These are phyloP conservation scores for Cyclina sinensis DNA, from an alignment of 1,140 invertebrate species.

Conservation along the genomic window DNA sequence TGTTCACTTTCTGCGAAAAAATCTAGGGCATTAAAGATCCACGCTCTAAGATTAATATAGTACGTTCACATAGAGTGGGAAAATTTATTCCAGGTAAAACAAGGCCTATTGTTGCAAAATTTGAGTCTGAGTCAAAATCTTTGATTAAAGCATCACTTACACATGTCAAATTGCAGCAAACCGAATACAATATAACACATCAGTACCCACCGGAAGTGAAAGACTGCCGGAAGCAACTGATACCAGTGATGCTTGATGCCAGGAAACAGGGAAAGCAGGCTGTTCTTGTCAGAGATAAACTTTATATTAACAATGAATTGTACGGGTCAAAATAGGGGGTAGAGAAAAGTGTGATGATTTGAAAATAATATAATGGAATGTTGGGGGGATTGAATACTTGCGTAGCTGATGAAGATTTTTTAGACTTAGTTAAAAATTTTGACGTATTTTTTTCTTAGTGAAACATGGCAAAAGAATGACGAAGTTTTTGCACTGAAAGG, in stretches of 20 bases:
- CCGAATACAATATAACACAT: neutral
- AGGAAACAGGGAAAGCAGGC: neutral
- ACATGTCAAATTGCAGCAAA: too few relatives aligned
- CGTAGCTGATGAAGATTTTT: neutral
- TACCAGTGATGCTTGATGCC: conserved; percentile 10
- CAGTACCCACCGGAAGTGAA: conserved; percentile 44
- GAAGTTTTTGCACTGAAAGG: neutral
- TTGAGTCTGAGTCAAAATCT: too few relatives aligned
- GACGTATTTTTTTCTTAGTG: conserved; percentile 10
- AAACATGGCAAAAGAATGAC: conserved; percentile 23
- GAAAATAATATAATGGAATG: conserved; percentile 4
- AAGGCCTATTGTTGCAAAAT: too few relatives aligned
- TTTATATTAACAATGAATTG: conserved; percentile 37
- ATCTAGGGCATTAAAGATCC: too few relatives aligned
- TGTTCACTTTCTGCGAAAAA: too few relatives aligned
- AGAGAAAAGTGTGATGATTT: conserved; percentile 25
- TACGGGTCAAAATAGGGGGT: neutral
- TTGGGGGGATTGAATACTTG: neutral
- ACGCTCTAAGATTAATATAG: too few relatives aligned
- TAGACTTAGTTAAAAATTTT: neutral
- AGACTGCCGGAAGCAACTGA: neutral
- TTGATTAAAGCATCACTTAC: too few relatives aligned
- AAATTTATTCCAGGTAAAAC: too few relatives aligned
- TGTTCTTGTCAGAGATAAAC: conserved; percentile 37
- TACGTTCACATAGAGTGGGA: too few relatives aligned